These are phyloP conservation scores for Pseudomyrmex dendroicus DNA, from an alignment of 1,140 invertebrate species.

Conservation along the genomic window DNA sequence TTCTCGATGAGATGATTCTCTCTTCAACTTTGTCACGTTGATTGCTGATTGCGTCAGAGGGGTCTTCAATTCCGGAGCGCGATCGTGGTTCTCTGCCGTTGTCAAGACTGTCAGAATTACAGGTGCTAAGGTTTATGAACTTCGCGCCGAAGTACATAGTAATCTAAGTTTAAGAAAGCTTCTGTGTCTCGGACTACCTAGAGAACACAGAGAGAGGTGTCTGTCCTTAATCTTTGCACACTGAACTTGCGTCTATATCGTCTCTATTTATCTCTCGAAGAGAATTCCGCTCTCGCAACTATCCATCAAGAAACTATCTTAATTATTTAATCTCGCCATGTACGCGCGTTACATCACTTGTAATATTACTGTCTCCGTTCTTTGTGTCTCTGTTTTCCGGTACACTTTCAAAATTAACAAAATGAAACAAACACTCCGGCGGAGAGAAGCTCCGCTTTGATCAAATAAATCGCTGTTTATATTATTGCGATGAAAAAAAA, in stretches of 20 bases:
- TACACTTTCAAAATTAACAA: not conserved
- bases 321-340: conserved; percentile 18
- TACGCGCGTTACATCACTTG: not conserved
- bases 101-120: conserved; percentile 49
- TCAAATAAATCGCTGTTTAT: not conserved
- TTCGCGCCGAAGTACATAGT: conserved; percentile 58
- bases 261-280: conserved; percentile 50
- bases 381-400: no score
- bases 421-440: not conserved
- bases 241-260: conserved; percentile 38
- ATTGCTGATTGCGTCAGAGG: conserved; percentile 48
- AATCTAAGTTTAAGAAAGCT: conserved; percentile 62
- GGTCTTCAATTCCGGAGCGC: conserved; percentile 50
- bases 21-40: conserved; percentile 47
- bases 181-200: conserved; percentile 30
- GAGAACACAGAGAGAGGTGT: conserved; percentile 47
- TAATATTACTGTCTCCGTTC: not conserved
- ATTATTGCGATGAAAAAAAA: not conserved
- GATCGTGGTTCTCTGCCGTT: not conserved
- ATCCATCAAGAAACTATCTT: conserved; percentile 12
- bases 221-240: conserved; percentile 53
- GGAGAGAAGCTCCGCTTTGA: not conserved
- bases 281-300: conserved; percentile 14
- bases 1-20: conserved; percentile 51
- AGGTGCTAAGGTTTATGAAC: conserved; percentile 61